Evolutionary conservation across 1,140 invertebrate species (phyloP), one percentile per base, ranked within the genome.

Genomic region (Drosophila pruinosa): DNA sequence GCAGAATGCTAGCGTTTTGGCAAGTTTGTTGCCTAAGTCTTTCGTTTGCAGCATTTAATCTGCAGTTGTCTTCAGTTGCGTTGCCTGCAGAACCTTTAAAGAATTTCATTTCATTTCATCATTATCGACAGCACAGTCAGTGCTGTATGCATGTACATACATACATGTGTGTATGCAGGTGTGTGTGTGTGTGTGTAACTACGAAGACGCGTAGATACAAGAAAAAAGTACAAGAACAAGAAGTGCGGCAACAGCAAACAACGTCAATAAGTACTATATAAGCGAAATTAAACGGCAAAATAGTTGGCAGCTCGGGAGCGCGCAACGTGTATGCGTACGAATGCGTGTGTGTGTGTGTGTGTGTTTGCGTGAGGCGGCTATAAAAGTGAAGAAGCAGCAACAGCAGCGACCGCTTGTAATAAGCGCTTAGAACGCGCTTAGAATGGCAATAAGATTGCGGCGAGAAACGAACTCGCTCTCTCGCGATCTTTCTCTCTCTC

Each of bases 231-330:
- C 38, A 65, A 73, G 50, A 74, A 75, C 36, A 52, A 79, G 53
- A 64, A 72, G 52, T 69, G 63, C n/a, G 12, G 3, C 39, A 48
- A 15, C 12, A 61, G 6, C 28, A 48, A 50, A 26, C 21, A 50
- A 28, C 21, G 61, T 56, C 67, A 70, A 70, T 70, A 86, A 80
- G 80, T 86, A 85, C 81, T 73, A 85, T 85, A 85, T 86, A 85
- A 85, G 80, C 82, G 81, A 85, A 85, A 85, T 85, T 85, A 85
- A 85, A 85, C 81, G 81, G 81, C 81, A 85, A 85, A 85, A 85
- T 85, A 85, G 81, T 88, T 85, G 81, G 82, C 77, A n/a, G n/a
- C n/a, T n/a, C n/a, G n/a, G n/a, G n/a, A n/a, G n/a, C n/a, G n/a
- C n/a, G n/a, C n/a, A 85, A 77, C 81, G 82, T 77, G 85, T 57